Base-by-base conservation (phyloP, 2,797 vertebrate genomes). In the Sebastes elongatus region DNA sequence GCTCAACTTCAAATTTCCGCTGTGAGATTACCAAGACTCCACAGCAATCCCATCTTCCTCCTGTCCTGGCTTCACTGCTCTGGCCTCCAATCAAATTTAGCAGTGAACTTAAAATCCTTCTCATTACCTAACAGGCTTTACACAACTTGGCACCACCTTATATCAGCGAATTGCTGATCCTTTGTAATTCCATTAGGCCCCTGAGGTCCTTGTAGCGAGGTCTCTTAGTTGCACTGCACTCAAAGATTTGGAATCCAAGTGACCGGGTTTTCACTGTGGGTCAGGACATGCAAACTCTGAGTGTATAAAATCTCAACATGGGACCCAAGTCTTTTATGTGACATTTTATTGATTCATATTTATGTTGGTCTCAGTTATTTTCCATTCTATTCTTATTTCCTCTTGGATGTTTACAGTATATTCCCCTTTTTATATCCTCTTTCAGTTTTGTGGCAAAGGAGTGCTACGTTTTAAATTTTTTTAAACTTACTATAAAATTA, bases 61-160 rank as follows among this genome's bases (percentile, higher is more conserved):
- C 59, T 63, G 52, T 66, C 9, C 65, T 57, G 62, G 68, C 71
- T 74, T 64, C 63, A 33, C 71, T 62, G 30, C 53, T 8, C 35
- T 74, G 30, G 38, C 42, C 70, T 74, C 33, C 38, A 68, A 38
- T 83, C 82, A 83, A 59, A 76, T 72, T 64, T 42, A 74, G 33
- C 64, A 62, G 56, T 56, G 30, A 71, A 66, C 30, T 68, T 74
- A 22, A 64, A 64, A 72, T 78, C 78, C 46, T 35, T 71, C 64
- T 78, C 71, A 60, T 82, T 75, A 67, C 64, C 59, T 56, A 73
- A 78, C 52, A 63, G 87, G 87, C 71, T 77, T 77, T 75, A 69
- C 16, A 56, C 52, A 80, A 55, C 72, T 75, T 80, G 81, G 82
- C 72, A 80, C 32, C 55, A 67, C 55, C 69, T 73, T 73, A 27